Evolutionary conservation across 2,797 vertebrate genomes (phyloP).

Genomic region (Meda fulgida): DNA sequence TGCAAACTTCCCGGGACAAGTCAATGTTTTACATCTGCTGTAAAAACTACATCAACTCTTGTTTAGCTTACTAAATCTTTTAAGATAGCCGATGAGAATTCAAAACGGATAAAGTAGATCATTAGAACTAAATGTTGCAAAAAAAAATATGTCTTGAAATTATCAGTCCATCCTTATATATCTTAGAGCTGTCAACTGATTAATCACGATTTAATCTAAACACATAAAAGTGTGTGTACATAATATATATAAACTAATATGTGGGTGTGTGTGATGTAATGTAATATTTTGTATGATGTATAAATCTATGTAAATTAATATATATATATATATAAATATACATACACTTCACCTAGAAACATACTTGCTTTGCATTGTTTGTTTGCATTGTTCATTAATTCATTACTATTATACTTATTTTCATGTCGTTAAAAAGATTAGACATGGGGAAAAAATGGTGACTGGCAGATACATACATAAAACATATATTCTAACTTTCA

Average conservation of each 20-base stretch:
- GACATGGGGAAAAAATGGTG: neutral
- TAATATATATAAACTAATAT: too few relatives aligned
- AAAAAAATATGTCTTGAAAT: neutral
- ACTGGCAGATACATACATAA: neutral
- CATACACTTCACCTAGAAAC: too few relatives aligned
- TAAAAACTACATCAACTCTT: neutral
- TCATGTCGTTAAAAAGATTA: neutral
- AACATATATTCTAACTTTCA: neutral
- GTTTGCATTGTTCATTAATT: too few relatives aligned
- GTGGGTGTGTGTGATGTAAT: too few relatives aligned
- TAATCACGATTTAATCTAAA: too few relatives aligned
- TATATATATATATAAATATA: too few relatives aligned
- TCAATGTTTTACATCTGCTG: conserved; percentile 2
- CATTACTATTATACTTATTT: neutral
- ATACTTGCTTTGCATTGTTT: too few relatives aligned
- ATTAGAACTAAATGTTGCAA: neutral
- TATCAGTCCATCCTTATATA: neutral
- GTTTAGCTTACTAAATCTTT: neutral
- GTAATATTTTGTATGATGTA: too few relatives aligned
- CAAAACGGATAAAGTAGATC: neutral
- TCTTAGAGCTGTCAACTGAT: too few relatives aligned
- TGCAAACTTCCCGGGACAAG: neutral
- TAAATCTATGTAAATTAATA: too few relatives aligned
- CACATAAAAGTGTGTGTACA: too few relatives aligned
- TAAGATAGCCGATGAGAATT: neutral